A percentile compares a stretch with the other conserved stretches of the same genome.
Evolutionary conservation across 1,140 invertebrate species (phyloP).

Genomic region (Oryzaephilus surinamensis): DNA sequence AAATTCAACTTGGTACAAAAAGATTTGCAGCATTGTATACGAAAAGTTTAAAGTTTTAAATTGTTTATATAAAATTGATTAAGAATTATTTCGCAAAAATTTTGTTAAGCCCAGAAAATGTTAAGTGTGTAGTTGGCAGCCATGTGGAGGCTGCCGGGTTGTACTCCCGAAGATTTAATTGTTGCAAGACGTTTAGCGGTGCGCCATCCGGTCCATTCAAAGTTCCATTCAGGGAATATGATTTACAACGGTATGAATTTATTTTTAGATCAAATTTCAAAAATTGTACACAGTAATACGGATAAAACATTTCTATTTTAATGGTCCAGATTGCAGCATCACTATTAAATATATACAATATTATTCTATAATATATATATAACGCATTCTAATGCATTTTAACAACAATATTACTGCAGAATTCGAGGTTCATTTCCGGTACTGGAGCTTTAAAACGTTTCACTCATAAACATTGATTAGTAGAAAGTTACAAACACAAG

Average conservation of each 20-base stretch:
- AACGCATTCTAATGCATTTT: too few relatives aligned
- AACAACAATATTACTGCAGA: too few relatives aligned
- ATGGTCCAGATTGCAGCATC: too few relatives aligned
- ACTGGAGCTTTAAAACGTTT: too few relatives aligned
- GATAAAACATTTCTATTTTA: too few relatives aligned
- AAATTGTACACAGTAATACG: too few relatives aligned
- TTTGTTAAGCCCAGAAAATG: slow-evolving; percentile 13
- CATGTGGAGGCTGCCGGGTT: slow-evolving; percentile 38
- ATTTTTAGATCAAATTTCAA: too few relatives aligned
- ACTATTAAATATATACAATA: too few relatives aligned
- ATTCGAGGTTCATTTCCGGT: too few relatives aligned
- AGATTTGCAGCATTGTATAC: not conserved
- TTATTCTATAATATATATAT: too few relatives aligned
- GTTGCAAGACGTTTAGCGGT: slow-evolving; percentile 31
- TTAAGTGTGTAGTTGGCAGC: slow-evolving; percentile 24
- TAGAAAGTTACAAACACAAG: too few relatives aligned
- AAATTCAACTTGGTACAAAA: not conserved
- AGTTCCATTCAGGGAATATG: slow-evolving; percentile 34
- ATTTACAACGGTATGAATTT: slow-evolving; percentile 42
- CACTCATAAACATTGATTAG: too few relatives aligned
- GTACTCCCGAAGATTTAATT: slow-evolving; percentile 33
- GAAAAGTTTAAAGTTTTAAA: not conserved
- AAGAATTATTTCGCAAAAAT: not conserved
- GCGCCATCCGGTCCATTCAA: slow-evolving; percentile 29
- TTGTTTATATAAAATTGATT: slow-evolving; percentile 7